Evolutionary conservation across 2,888 invertebrate species (phyloP), one percentile per base, ranked within the genome.

Genomic region (Carpatolechia fugitivella): DNA sequence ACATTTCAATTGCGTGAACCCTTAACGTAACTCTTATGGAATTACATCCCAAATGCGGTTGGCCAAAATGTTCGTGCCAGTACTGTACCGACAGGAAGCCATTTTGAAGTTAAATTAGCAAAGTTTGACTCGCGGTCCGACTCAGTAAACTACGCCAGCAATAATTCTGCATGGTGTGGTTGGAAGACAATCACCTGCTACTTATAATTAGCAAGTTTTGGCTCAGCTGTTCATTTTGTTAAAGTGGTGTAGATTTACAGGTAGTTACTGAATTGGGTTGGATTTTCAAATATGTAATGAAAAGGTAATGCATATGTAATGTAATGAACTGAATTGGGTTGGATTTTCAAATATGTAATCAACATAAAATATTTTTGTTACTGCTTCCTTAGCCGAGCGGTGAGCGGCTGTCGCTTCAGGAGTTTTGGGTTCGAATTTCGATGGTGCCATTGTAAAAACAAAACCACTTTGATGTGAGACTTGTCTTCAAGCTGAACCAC

Each of bases 31-130:
- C 77, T 76, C 74, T 79, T 72, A 72, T 72, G 69, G 64, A 65
- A 66, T 70, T 71, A 74, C 68, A 72, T 71, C 68, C 62, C 60
- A 61, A 74, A 66, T 72, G 73, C 68, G 69, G 74, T 72, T 72
- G 74, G 80, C 78, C 78, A 80, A 84, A 80, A 18, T 79, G 80
- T 73, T 76, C 76, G 65, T 68, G 64, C 74, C 70, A 64, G 52
- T 52, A 18, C 14, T 74, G 65, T 73, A 80, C 80, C 80, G 76
- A 73, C 80, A 74, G 81, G 69, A 82, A 80, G 78, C 83, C 82
- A 81, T 85, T 87, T 84, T 84, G 84, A 87, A 89, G 86, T 88
- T 89, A 86, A 89, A 89, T 89, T 89, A 86, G 83, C 81, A 88
- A 89, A 89, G 88, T 89, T 89, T 85, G 86, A 88, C 87, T 85